Conservation (phyloP, 2,113 vertebrate species). For the Origma solitaria region DNA sequence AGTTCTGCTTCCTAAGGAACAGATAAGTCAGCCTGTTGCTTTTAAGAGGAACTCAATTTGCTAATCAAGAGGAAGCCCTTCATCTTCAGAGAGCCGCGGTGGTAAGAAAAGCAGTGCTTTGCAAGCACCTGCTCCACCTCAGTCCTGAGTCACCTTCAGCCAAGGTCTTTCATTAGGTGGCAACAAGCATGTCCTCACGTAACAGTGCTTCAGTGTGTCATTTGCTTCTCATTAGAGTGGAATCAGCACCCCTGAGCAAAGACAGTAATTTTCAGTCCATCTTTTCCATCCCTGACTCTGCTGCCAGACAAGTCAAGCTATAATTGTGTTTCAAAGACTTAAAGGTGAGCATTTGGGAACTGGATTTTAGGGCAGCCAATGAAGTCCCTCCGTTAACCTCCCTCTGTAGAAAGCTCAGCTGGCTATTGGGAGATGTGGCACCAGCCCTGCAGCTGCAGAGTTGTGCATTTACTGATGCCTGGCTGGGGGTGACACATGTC, state of each 20-base stretch:
- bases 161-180: not conserved
- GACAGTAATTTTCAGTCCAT: not conserved
- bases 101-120: not conserved
- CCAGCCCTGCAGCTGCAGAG: fast-evolving
- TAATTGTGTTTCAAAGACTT: not conserved
- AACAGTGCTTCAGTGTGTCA: not conserved
- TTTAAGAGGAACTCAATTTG: constrained; percentile 35
- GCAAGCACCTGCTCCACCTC: constrained; percentile 24
- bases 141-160: not conserved
- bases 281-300: not conserved
- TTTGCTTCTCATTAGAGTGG: not conserved
- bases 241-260: not conserved
- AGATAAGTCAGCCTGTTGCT: constrained; percentile 14
- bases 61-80: constrained; percentile 32
- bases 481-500: not conserved
- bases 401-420: not conserved
- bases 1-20: constrained; percentile 51
- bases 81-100: not conserved
- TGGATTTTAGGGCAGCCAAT: not conserved
- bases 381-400: not conserved
- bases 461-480: not conserved
- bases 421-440: not conserved
- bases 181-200: not conserved
- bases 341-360: not conserved
- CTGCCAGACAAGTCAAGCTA: not conserved